Base-by-base conservation (phyloP, 92 coral and sea anemone genomes). In the Paragorgia papillata region DNA sequence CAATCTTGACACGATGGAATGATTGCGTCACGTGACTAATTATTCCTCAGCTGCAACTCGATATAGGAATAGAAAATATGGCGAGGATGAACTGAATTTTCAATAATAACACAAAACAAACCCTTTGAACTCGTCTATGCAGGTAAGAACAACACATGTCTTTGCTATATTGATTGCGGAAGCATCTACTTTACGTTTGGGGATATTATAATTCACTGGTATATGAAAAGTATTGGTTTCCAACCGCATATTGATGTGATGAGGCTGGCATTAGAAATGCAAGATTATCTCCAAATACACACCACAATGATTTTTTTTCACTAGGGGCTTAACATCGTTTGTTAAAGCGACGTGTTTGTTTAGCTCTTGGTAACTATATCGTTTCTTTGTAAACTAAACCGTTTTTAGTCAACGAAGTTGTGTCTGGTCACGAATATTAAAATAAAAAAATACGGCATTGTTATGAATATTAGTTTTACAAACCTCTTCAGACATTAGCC, bases 11-110 rank as follows among this genome's bases (percentile, higher is more conserved):
- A 20, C 22, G 4, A n/a, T 9, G 48, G 64, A 48, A 12, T 39
- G 54, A 66, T 2, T 7, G 55, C n/a, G 64, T 71, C 78, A 71
- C 78, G 78, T 71, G 78, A 68, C 44, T 19, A 7, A 22, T 68
- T 71, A 46, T 7, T 15, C 53, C 15, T 71, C 64, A 51, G 64
- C 78, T 53, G 64, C 64, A 58, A 54, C 62, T 27, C 41, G 15
- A 31, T 2, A 40, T 28, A 4, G 67, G 34, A 28, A 25, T 32
- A 32, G 12, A 63, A 63, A 39, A 4, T 63, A 63, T 53, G 78
- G 64, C 64, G 78, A 55, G 12, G 63, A 27, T 31, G 54, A 53
- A 53, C n/a, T 58, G 54, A 29, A 48, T 2, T 22, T 37, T 37
- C 4, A n/a, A n/a, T n/a, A n/a, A 46, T 2, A 7, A 46, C 7